Evolutionary conservation across 2,888 invertebrate genomes (phyloP).

Genomic region (Dynastes maya): DNA sequence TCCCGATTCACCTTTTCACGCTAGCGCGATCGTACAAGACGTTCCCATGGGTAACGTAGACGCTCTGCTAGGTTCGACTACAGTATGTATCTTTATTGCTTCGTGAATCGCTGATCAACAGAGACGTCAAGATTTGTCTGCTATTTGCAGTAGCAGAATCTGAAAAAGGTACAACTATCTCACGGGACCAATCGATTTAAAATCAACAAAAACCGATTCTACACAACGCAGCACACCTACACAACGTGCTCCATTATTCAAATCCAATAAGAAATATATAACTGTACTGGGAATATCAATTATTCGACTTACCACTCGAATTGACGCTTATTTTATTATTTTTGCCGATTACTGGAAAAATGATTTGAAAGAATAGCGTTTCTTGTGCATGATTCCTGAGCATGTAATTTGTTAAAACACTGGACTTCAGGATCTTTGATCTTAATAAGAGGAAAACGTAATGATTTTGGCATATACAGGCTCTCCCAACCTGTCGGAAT

Average conservation of each 20-base stretch:
- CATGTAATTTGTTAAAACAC: too few relatives aligned
- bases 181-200: constrained; percentile 36
- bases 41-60: constrained; percentile 24
- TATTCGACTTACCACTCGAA: neutral
- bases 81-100: constrained; percentile 9
- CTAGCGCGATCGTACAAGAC: neutral
- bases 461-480: too few relatives aligned
- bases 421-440: too few relatives aligned
- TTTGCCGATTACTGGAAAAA: too few relatives aligned
- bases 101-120: constrained; percentile 25
- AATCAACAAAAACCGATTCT: neutral
- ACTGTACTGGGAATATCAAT: constrained; percentile 18
- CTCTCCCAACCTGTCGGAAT: too few relatives aligned
- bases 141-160: constrained; percentile 3
- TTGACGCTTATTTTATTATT: too few relatives aligned
- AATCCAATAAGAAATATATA: constrained; percentile 18
- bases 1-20: neutral
- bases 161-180: constrained; percentile 26
- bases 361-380: too few relatives aligned
- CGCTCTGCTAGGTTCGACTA: neutral
- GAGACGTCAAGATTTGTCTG: constrained; percentile 29
- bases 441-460: too few relatives aligned
- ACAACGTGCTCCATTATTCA: neutral
- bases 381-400: too few relatives aligned
- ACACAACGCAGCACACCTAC: neutral